A percentile compares a stretch with the other conserved stretches of the same genome.
Evolutionary conservation across 2,888 invertebrate species (phyloP).

Genomic region (Alloscopus bannaensis): DNA sequence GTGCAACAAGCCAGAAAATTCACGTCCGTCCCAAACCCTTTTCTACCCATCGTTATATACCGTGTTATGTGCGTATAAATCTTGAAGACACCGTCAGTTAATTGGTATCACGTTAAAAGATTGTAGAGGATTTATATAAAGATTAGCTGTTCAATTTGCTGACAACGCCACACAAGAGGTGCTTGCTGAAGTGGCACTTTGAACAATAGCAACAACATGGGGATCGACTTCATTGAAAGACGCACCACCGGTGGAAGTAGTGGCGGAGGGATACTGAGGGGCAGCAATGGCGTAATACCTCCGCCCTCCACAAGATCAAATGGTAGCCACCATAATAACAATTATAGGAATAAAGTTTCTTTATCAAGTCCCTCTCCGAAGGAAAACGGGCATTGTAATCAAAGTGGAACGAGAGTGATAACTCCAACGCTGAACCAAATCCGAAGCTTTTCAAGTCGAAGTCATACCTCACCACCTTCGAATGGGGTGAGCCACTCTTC

Average conservation of each 20-base stretch:
- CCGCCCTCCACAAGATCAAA: constrained; percentile 18
- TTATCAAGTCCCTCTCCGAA: constrained; percentile 13
- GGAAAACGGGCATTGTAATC: constrained; percentile 42
- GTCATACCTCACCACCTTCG: constrained; percentile 16
- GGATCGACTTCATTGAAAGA: constrained; percentile 48
- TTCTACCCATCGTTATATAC: not conserved
- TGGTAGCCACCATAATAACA: constrained; percentile 17
- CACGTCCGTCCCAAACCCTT: constrained; percentile 48
- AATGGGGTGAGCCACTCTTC: constrained; percentile 30
- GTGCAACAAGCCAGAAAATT: constrained; percentile 50
- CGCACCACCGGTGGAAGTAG: constrained; percentile 38
- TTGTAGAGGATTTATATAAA: constrained; percentile 3
- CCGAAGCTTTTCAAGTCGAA: constrained; percentile 28
- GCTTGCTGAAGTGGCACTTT: not conserved
- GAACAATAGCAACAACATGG: constrained; percentile 20
- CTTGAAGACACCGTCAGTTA: too few species aligned
- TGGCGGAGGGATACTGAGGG: constrained; percentile 4
- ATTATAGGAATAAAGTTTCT: constrained; percentile 18
- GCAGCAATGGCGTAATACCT: constrained; percentile 13
- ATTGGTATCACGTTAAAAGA: too few species aligned
- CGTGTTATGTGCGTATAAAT: not conserved
- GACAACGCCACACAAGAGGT: constrained; percentile 18
- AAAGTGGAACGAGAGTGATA: constrained; percentile 31
- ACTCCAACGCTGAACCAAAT: constrained; percentile 8
- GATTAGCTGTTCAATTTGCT: constrained; percentile 23